Evolutionary conservation across 2,888 invertebrate genomes (phyloP).

Genomic region (Hirtodrosophila alboralis): DNA sequence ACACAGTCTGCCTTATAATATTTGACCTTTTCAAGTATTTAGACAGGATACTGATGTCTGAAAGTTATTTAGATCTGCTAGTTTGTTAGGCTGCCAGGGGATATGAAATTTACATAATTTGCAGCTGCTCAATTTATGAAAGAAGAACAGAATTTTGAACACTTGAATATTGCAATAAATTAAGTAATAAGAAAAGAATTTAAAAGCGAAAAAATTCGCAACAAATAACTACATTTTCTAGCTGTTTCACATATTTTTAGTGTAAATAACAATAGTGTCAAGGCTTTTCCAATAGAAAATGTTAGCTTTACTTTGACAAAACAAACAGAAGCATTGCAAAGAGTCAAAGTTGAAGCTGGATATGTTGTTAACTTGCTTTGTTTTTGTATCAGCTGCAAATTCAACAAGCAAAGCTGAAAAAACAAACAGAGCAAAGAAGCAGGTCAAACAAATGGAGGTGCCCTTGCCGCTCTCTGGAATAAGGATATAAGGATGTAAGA

Average conservation of each 20-base stretch:
- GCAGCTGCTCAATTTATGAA: too few species aligned
- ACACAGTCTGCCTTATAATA: neutral
- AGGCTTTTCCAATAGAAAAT: too few species aligned
- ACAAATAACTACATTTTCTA: neutral
- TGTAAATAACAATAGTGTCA: constrained; percentile 37
- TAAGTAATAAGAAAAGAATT: too few species aligned
- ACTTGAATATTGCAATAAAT: too few species aligned
- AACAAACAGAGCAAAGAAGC: constrained; percentile 25
- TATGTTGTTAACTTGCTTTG: constrained; percentile 10
- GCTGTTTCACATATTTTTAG: constrained; percentile 2
- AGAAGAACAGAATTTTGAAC: too few species aligned
- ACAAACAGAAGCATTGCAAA: constrained; percentile 7
- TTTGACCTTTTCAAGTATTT: neutral
- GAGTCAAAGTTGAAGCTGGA: neutral
- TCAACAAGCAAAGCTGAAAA: constrained; percentile 39
- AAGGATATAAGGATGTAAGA: too few species aligned
- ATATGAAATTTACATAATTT: too few species aligned
- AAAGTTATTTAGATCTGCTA: neutral
- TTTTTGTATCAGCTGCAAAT: constrained; percentile 37
- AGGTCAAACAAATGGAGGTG: constrained; percentile 11
- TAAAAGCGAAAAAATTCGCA: neutral
- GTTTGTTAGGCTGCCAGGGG: constrained; percentile 18
- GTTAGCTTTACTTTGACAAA: constrained; percentile 22
- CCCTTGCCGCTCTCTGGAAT: neutral
- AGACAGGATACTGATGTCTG: constrained; percentile 1